Base-by-base conservation (phyloP, 2,888 invertebrate species). In the Nymphalis polychloros region DNA sequence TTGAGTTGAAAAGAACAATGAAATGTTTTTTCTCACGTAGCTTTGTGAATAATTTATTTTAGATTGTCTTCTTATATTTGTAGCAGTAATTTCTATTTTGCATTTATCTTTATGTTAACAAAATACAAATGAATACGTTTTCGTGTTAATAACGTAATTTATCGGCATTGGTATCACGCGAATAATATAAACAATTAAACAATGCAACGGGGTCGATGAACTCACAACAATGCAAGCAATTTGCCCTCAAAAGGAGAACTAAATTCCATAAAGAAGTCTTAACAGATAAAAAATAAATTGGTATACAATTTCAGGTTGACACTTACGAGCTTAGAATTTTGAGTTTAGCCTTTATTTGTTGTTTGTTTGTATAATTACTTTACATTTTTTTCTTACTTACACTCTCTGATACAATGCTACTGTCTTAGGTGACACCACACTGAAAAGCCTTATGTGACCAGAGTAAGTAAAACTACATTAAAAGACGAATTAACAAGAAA, bases 81-180 rank as follows among this genome's bases (percentile, higher is more conserved):
- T 13, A 35, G 31, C 31, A 55, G 17, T 8, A 13, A 31, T 8
- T n/a, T n/a, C n/a, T n/a, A n/a, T n/a, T n/a, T n/a, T 57, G 31
- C n/a, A 57, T 52, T 52, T 27, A 68, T 41, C 35, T 35, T 20
- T 49, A 60, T 64, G 59, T 69, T 72, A 71, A 59, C 49, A 69
- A 68, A 62, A 47, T 73, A 59, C 49, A 69, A 68, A 62, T 52
- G 20, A 35, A 72, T 67, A 67, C 27, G 63, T 31, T 70, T 67
- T 63, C 65, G 65, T 67, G 68, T 73, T 66, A 71, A 70, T 64
- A 71, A 66, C 60, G 57, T 66, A 68, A 72, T 67, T 72, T 68
- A 72, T 70, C 75, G 73, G 70, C 78, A 76, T 82, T 81, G 81
- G 6, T 81, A 81, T 81, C 85, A 86, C 84, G 84, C 84, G 74